Evolutionary conservation across 2,888 invertebrate species (phyloP), one percentile per base, ranked within the genome.

Genomic region (Plagodis dolabraria): DNA sequence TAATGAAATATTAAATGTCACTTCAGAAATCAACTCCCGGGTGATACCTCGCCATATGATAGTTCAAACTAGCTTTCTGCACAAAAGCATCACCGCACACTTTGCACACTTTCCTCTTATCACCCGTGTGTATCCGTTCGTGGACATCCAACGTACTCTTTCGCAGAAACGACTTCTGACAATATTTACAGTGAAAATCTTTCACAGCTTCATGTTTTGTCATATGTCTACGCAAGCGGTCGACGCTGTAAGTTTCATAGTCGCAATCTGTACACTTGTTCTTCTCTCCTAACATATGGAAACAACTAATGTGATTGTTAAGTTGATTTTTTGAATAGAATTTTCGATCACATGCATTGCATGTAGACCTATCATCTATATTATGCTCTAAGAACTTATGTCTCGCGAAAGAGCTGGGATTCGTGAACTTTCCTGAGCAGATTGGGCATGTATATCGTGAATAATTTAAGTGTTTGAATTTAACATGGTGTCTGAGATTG

Each of bases 31-130:
- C 80, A 0, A 87, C 86, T 4, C 22, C 85, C 0, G 91, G 89
- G 64, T 92, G 89, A 55, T 89, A 85, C 45, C 88, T 92, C 0
- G 79, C 70, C 91, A 91, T 90, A 35, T 92, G 90, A 62, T 88
- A 91, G 61, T 91, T 91, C 58, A 89, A 66, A 59, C 91, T 91
- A 0, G 91, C 86, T 63, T 90, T 90, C 61, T 92, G 89, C 0
- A 90, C 43, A 57, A 91, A 93, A 43, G 87, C 86, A 54, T 92
- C 85, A 0, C 87, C 82, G 50, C 92, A 92, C 0, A 79, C 77
- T 0, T 59, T 68, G 60, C 92, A 92, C 0, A 86, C 79, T 53
- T 90, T 87, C 63, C 84, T 70, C 47, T 82, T 75, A 36, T 91
- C 92, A 0, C 86, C 90, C 0, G 88, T 91, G 42, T 91, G 92